Evolutionary conservation across 2,113 vertebrate genomes (phyloP).

Genomic region (Rattus rattus): DNA sequence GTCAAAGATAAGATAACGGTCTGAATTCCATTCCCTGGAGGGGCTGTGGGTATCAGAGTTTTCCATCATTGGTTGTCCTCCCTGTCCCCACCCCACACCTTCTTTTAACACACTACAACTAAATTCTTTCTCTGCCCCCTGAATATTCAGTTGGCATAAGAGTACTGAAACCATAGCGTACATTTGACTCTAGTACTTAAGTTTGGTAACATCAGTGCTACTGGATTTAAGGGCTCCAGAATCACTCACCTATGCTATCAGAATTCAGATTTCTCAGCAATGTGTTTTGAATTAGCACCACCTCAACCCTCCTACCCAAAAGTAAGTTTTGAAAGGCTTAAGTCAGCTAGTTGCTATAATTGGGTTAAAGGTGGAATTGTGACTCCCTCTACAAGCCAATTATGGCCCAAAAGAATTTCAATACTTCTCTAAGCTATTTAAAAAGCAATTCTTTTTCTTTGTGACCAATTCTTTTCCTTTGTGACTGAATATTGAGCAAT

Average conservation of each 20-base stretch:
- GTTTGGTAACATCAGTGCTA: not conserved
- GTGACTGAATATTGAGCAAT: not conserved
- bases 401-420: not conserved
- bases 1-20: slow-evolving; percentile 75
- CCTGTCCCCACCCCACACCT: not conserved
- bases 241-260: slow-evolving; percentile 12
- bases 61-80: slow-evolving; percentile 43
- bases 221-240: not conserved
- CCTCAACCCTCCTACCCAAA: not conserved
- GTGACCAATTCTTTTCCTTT: slow-evolving; percentile 13
- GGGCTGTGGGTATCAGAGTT: slow-evolving; percentile 34
- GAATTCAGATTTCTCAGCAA: slow-evolving; percentile 6
- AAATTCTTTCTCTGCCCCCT: not conserved
- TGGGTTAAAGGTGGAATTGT: not conserved
- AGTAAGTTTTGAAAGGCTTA: not conserved
- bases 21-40: slow-evolving; percentile 67
- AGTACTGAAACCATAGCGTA: not conserved
- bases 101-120: not conserved
- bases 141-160: not conserved
- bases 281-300: not conserved
- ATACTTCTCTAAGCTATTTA: slow-evolving; percentile 28
- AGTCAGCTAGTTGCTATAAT: not conserved
- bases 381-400: not conserved
- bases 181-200: slow-evolving; percentile 28
- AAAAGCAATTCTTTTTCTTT: slow-evolving; percentile 54